These are phyloP conservation scores for Coracias cyanogaster DNA, from an alignment of 2,797 vertebrate genomes.

Conservation along the genomic window DNA sequence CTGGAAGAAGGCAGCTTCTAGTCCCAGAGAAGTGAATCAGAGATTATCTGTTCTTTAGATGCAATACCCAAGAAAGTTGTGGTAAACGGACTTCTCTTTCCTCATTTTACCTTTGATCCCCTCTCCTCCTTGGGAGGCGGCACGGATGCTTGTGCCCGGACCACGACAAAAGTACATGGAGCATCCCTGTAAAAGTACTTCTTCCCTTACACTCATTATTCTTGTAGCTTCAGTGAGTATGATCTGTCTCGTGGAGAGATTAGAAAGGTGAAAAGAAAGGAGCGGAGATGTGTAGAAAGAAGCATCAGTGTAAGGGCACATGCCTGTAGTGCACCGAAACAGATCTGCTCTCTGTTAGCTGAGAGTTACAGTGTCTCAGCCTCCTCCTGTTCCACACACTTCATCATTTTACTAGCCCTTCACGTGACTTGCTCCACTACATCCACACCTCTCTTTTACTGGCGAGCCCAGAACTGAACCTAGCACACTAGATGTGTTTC, in stretches of 20 bases:
- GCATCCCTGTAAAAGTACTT: not conserved
- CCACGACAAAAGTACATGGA: too few species aligned
- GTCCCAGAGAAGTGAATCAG: not conserved
- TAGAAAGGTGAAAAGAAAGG: not conserved
- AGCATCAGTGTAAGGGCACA: not conserved
- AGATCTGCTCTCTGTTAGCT: not conserved
- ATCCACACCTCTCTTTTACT: not conserved
- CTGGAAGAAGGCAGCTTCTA: not conserved
- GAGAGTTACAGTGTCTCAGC: not conserved
- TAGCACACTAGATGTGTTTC: not conserved
- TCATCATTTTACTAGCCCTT: not conserved
- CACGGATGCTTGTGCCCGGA: too few species aligned
- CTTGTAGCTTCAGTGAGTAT: not conserved
- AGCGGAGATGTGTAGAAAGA: not conserved
- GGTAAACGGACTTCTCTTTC: too few species aligned
- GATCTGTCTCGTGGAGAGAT: not conserved
- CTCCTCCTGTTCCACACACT: not conserved
- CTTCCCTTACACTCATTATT: not conserved
- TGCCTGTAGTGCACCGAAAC: not conserved
- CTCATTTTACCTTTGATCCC: too few species aligned
- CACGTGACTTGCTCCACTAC: not conserved
- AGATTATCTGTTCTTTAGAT: not conserved
- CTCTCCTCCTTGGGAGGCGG: too few species aligned
- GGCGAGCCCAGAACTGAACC: not conserved
- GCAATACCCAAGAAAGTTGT: not conserved